These are phyloP conservation scores for Euura saliciscinereae DNA, from an alignment of 1,140 invertebrate species.

Conservation along the genomic window DNA sequence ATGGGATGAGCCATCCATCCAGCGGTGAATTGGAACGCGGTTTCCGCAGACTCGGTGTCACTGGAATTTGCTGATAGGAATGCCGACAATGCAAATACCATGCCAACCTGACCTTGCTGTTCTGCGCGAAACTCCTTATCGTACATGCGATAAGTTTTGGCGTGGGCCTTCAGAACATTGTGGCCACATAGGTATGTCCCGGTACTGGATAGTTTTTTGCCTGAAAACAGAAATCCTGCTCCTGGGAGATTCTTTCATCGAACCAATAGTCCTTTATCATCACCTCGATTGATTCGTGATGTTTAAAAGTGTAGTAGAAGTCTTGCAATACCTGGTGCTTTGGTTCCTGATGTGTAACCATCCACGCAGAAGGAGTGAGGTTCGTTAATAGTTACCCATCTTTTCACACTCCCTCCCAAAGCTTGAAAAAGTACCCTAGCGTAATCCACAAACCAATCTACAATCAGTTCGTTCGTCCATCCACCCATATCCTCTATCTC, in stretches of 20 bases:
- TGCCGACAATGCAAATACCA: not conserved
- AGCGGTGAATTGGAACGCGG: not conserved
- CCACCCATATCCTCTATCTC: too few species aligned
- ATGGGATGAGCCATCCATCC: too few species aligned
- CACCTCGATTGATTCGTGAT: too few species aligned
- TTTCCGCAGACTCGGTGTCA: not conserved
- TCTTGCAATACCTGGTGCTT: slow-evolving; percentile 22
- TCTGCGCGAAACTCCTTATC: not conserved
- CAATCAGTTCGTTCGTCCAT: too few species aligned
- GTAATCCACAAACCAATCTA: not conserved
- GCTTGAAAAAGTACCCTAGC: slow-evolving; percentile 35
- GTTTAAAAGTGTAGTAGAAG: too few species aligned
- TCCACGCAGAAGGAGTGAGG: slow-evolving; percentile 24
- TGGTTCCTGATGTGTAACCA: slow-evolving; percentile 37
- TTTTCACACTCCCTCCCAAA: slow-evolving; percentile 36
- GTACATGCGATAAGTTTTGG: slow-evolving; percentile 40
- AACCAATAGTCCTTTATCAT: too few species aligned
- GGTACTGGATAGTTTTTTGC: slow-evolving; percentile 49
- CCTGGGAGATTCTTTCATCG: too few species aligned
- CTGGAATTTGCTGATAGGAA: not conserved
- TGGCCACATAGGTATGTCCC: slow-evolving; percentile 62
- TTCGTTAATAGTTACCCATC: slow-evolving; percentile 22
- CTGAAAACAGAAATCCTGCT: slow-evolving; percentile 34
- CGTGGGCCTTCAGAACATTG: slow-evolving; percentile 63
- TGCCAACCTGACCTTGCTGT: not conserved